Base-by-base conservation (phyloP, 2,113 vertebrate species). In the Pseudolaguvia tuberculata region DNA sequence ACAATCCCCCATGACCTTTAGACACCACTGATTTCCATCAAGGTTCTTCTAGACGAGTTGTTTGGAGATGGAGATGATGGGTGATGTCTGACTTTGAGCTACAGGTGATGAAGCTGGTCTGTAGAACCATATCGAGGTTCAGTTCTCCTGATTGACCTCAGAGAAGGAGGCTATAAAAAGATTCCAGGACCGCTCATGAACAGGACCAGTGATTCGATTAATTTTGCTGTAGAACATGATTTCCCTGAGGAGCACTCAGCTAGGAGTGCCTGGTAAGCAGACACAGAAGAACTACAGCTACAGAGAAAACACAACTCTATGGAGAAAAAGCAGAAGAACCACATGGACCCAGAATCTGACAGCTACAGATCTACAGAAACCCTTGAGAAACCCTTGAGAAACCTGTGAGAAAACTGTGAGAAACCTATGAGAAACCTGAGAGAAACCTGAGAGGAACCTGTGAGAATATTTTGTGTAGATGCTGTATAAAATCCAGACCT, bases 141-240 rank as follows among this genome's bases (percentile, higher is more conserved):
- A 69, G 69, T 79, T 81, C 75, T 31, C 42, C 53, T 12, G 70
- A 78, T 78, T 5, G 23, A 75, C 77, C 83, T 88, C 84, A 62
- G 47, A 79, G n/a, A 85, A 89, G 84, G 82, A 80, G 81, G 31
- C 77, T 85, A 85, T 75, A 84, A 85, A 89, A 88, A 83, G 82
- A 86, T 50, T 5, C 39, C 70, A 82, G 69, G 79, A 83, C 83
- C 80, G 82, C 85, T 84, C 80, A 83, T 82, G 83, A 83, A 79
- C 78, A 84, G 78, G 81, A 83, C 86, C 86, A 88, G 86, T 88
- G 86, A 91, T 89, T 88, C 85, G 79, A 86, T 88, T 90, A 89
- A 90, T 91, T 90, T 89, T 89, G 89, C 88, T 86, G 85, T 59
- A 84, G 82, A 81, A 87, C 84, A 84, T 90, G 87, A 91, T 91